Percentiles rank a stretch among this genome's conserved stretches.
phyloP scores from a whole-genome alignment of 2,888 invertebrate species.

The Didymodactylos carnosus region DNA sequence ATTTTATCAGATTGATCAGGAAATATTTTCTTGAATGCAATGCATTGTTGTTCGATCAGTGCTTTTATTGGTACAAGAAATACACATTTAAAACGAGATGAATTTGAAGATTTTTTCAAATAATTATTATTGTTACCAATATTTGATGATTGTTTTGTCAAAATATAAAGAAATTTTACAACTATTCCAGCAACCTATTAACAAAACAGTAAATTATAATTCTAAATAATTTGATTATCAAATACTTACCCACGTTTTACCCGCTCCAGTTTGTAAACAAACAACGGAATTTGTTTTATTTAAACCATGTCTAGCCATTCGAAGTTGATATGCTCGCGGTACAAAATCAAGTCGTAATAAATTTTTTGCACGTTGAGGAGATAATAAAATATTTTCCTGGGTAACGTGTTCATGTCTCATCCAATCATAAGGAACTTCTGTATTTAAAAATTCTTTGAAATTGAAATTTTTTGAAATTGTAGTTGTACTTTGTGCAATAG shows the following conservation, averaged over 20 bases:
- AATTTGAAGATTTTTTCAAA: neutral
- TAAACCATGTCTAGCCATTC: neutral
- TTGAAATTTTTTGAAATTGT: too few relatives aligned
- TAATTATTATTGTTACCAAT: too few relatives aligned
- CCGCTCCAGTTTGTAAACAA: neutral
- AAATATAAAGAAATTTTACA: neutral
- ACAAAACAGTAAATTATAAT: neutral
- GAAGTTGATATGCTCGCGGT: neutral
- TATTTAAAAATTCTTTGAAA: too few relatives aligned
- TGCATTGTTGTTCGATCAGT: conserved; percentile 13
- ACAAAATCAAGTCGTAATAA: neutral
- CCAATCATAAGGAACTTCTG: neutral
- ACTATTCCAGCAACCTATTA: neutral
- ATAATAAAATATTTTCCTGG: neutral
- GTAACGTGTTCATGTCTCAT: neutral
- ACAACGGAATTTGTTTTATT: neutral
- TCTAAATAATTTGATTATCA: neutral
- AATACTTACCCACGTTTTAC: neutral
- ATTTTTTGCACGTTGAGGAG: neutral
- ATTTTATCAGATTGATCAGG: neutral
- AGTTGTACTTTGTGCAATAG: too few relatives aligned
- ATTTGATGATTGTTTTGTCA: too few relatives aligned
- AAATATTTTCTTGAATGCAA: neutral
- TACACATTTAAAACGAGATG: neutral
- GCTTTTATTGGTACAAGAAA: conserved; percentile 16